These are phyloP conservation scores for Adrianichthys oophorus DNA, from an alignment of 2,797 vertebrate genomes.

Conservation along the genomic window DNA sequence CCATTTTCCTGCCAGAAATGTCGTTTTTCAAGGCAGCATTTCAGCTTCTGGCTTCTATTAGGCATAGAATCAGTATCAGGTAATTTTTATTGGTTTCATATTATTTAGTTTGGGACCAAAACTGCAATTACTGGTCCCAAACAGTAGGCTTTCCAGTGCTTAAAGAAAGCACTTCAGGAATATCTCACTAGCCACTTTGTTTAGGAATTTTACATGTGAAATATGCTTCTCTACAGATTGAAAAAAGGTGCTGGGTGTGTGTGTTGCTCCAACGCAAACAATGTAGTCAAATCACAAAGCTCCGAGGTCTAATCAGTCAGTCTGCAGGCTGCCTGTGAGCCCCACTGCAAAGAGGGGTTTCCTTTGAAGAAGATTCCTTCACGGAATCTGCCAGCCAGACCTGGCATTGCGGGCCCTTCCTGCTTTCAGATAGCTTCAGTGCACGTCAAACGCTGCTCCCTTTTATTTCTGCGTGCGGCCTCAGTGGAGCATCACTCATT, in stretches of 20 bases:
- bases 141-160: slow-evolving; percentile 26
- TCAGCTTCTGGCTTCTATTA: slow-evolving; percentile 3
- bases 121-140: background rate
- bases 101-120: slow-evolving; percentile 14
- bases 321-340: slow-evolving; percentile 51
- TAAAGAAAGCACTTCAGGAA: slow-evolving; percentile 24
- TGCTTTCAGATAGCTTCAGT: slow-evolving; percentile 47
- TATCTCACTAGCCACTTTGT: slow-evolving; percentile 26
- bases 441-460: slow-evolving; percentile 31
- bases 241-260: slow-evolving; percentile 23
- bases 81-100: slow-evolving; percentile 18
- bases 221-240: slow-evolving; percentile 39
- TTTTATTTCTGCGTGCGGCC: slow-evolving; percentile 33
- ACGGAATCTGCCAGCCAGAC: slow-evolving; percentile 44
- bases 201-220: slow-evolving; percentile 28
- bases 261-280: slow-evolving; percentile 54
- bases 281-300: slow-evolving; percentile 58
- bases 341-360: slow-evolving; percentile 11
- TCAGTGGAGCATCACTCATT: slow-evolving; percentile 59
- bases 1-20: too few relatives aligned
- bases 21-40: too few relatives aligned
- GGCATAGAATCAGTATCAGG: slow-evolving; percentile 9
- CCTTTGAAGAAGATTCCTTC: slow-evolving; percentile 22
- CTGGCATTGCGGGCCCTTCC: slow-evolving; percentile 46
- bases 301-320: slow-evolving; percentile 66